phyloP scores from a whole-genome alignment of 2,113 vertebrate species.

The Leptodactylus fuscus region DNA sequence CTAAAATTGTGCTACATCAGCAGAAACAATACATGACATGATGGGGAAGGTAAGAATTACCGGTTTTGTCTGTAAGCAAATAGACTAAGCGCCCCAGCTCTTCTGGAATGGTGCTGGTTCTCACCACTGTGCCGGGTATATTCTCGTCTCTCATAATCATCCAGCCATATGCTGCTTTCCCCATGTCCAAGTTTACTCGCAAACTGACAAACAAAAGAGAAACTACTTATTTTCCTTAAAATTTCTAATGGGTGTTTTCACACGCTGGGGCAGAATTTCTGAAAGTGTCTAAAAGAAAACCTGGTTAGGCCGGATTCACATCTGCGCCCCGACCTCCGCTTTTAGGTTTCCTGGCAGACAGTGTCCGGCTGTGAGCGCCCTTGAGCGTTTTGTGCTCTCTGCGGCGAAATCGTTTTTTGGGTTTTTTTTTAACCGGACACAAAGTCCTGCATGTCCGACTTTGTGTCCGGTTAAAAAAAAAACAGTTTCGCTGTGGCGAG shows the following conservation, averaged over 20 bases:
- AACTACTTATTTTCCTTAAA: background rate
- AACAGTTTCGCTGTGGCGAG: too few species aligned
- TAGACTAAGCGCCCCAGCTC: conserved; percentile 94
- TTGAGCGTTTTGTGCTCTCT: too few species aligned
- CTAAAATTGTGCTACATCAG: background rate
- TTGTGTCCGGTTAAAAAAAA: too few species aligned
- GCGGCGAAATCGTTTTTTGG: too few species aligned
- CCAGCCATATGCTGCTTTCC: conserved; percentile 96
- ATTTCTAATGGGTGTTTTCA: background rate
- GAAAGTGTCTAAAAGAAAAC: too few species aligned
- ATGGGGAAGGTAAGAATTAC: conserved; percentile 66
- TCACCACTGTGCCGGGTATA: conserved; percentile 94
- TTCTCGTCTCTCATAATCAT: conserved; percentile 97
- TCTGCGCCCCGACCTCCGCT: too few species aligned
- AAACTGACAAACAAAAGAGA: conserved; percentile 75
- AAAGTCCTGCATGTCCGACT: too few species aligned
- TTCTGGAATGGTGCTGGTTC: conserved; percentile 98
- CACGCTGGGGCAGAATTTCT: background rate
- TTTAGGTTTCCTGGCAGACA: too few species aligned
- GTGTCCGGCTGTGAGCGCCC: too few species aligned
- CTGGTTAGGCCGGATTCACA: too few species aligned
- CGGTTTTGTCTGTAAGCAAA: conserved; percentile 96
- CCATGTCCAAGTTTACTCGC: conserved; percentile 98
- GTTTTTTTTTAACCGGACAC: too few species aligned
- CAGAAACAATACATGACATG: background rate